Evolutionary conservation across 1,140 invertebrate species (phyloP).

Genomic region (Drosophila mojavensis): DNA sequence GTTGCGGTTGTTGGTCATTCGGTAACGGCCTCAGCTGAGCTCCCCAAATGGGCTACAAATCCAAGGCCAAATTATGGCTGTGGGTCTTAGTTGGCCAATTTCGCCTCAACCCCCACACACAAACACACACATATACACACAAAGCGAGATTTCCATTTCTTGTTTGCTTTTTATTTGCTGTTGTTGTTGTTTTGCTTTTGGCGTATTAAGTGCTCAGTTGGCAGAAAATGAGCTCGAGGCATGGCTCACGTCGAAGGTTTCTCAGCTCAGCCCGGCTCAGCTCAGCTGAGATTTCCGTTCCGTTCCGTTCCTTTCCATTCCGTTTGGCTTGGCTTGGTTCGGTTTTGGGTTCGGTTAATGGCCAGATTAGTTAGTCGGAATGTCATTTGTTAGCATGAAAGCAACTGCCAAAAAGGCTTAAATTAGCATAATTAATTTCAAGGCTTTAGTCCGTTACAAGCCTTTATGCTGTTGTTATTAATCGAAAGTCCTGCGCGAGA

Average conservation of each 20-base stretch:
- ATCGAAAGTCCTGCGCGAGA: slow-evolving; percentile 43
- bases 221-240: slow-evolving; percentile 35
- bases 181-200: slow-evolving; percentile 5
- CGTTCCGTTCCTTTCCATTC: no score
- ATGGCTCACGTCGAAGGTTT: slow-evolving; percentile 29
- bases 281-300: no score
- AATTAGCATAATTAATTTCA: slow-evolving; percentile 73
- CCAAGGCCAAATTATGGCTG: slow-evolving; percentile 51
- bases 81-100: slow-evolving; percentile 31
- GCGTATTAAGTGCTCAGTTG: slow-evolving; percentile 46
- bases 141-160: slow-evolving; percentile 35
- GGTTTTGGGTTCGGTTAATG: slow-evolving; percentile 52
- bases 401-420: slow-evolving; percentile 62
- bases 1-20: slow-evolving; percentile 24
- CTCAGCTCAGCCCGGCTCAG: background rate
- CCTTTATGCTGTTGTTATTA: slow-evolving; percentile 50
- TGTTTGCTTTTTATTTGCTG: slow-evolving; percentile 22
- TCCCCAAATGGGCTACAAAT: slow-evolving; percentile 46
- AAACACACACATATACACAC: no score
- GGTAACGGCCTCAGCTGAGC: slow-evolving; percentile 31
- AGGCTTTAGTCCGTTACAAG: slow-evolving; percentile 37
- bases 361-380: slow-evolving; percentile 60
- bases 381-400: slow-evolving; percentile 60
- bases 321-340: no score
- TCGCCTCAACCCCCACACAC: background rate